These are phyloP conservation scores for Gallinago undulata DNA, from an alignment of 2,113 vertebrate species.

Conservation along the genomic window DNA sequence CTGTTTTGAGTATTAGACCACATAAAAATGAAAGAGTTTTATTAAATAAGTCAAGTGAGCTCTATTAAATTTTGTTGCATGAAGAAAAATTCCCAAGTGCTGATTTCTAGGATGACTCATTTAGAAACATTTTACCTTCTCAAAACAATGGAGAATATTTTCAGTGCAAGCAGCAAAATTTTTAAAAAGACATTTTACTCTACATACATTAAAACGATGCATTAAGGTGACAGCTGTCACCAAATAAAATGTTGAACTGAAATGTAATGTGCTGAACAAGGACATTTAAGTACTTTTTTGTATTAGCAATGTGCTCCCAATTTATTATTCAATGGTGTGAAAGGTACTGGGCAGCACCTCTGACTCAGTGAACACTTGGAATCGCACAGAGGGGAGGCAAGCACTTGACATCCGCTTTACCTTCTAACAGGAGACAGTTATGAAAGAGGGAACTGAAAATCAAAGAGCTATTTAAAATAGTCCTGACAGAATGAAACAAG, in stretches of 20 bases:
- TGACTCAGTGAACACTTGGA: neutral
- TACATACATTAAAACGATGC: neutral
- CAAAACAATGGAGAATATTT: neutral
- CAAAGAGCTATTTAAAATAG: neutral
- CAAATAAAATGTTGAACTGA: neutral
- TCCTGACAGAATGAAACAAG: neutral
- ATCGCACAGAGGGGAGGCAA: rapidly evolving
- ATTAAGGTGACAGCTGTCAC: neutral
- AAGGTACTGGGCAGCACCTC: neutral
- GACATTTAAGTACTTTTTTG: neutral
- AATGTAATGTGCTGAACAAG: neutral
- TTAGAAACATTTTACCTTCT: neutral
- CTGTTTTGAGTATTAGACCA: neutral
- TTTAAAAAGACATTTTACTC: neutral
- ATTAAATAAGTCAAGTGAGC: neutral
- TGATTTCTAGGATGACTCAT: neutral
- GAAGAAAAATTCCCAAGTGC: neutral
- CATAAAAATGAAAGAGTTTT: neutral
- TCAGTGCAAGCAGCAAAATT: neutral
- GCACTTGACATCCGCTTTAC: neutral
- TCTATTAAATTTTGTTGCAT: neutral
- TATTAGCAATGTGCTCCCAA: neutral
- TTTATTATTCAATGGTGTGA: neutral
- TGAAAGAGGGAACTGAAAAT: neutral
- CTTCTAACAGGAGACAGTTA: neutral